phyloP scores from a whole-genome alignment of 2,797 vertebrate species.

The Balearica regulorum region DNA sequence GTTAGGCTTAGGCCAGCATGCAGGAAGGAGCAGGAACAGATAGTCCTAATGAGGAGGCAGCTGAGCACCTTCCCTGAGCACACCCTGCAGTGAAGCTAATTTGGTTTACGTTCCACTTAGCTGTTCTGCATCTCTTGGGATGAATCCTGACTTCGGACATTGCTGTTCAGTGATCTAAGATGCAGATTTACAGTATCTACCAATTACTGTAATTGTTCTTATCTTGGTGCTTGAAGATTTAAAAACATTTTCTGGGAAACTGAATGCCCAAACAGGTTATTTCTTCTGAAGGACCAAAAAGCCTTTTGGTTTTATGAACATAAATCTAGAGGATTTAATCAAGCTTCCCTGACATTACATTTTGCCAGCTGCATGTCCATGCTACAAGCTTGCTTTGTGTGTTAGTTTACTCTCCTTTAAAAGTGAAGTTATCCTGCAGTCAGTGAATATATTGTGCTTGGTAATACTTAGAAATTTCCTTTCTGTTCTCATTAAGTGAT shows the following conservation, averaged over 20 bases:
- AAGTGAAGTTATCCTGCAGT: not conserved
- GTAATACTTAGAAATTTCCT: not conserved
- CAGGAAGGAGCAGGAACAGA: not conserved
- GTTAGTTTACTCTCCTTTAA: not conserved
- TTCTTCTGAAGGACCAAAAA: not conserved
- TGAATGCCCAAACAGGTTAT: not conserved
- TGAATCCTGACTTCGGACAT: rapidly evolving
- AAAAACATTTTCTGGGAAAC: not conserved
- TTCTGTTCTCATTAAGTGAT: not conserved
- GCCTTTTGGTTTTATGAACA: not conserved
- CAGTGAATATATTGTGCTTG: not conserved
- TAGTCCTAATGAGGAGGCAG: not conserved
- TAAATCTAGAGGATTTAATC: not conserved
- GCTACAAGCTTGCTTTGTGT: not conserved
- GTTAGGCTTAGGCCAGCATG: not conserved
- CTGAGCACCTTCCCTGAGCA: not conserved
- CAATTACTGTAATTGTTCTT: not conserved
- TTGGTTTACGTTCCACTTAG: not conserved
- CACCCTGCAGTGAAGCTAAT: not conserved
- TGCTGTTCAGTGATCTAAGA: not conserved
- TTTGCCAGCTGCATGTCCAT: not conserved
- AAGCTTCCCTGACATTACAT: not conserved
- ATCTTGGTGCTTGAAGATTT: not conserved
- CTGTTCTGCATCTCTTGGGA: not conserved
- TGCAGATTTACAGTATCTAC: not conserved